Base-by-base conservation (phyloP, 1,140 invertebrate genomes). In the Rhizoglyphus robini region DNA sequence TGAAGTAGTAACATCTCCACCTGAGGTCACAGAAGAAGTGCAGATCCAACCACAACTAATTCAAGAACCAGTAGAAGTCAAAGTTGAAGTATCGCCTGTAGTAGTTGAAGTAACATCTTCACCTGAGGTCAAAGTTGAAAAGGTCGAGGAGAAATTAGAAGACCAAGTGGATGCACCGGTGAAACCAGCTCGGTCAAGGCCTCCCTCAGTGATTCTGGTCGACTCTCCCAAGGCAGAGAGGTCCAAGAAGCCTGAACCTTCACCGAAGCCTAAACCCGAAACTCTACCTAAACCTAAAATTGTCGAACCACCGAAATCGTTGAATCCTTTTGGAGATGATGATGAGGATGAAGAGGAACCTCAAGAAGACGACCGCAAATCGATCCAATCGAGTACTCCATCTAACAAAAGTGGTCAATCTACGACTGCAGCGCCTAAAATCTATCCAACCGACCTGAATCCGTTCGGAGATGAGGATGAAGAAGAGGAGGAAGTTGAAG, bases 261-360 rank as follows among this genome's bases (percentile, higher is more conserved):
- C 36, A 41, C 8, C 36, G 8, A 8, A 8, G 8, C 36, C 36
- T 41, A 18, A 11, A 18, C 8, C 8, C 18, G 36, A 8, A 41
- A 41, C 36, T 41, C 36, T 18, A 11, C 36, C 36, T 41, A 18
- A 11, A 18, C 8, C 8, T 41, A 18, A 8, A 41, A 41, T 41
- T 41, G 18, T 41, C 36, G 8, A 41, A 41, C 36, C 36, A 18
- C 8, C 18, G n/a, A n/a, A n/a, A n/a, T n/a, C n/a, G n/a, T 76
- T 90, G 58, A 90, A 90, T 80, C 88, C 88, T 3, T 78, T 78
- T 67, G 75, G 71, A 18, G 71, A 73, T 48, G 76, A 76, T 29
- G 73, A 72, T 51, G 72, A 69, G 11, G 57, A 59, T 29, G 48
- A 51, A 51, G 48, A n/a, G 4, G n/a, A 49, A 49, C 5, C 5